Percentiles rank a stretch among this genome's conserved stretches.
phyloP scores from a whole-genome alignment of 2,888 invertebrate species.

The Gerosis bhagava region DNA sequence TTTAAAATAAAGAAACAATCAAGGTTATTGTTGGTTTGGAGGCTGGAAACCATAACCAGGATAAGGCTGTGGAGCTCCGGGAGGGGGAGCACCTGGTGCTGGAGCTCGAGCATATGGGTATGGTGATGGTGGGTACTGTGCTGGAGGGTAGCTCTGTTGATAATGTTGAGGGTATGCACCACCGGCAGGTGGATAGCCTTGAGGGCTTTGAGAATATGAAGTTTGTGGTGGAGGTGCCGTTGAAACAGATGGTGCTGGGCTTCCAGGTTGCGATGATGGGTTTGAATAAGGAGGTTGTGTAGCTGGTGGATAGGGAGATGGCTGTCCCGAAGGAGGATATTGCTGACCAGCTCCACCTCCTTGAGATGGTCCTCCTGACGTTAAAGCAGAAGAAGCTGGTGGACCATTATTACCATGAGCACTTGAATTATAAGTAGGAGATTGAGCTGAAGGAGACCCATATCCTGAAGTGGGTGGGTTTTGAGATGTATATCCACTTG shows the following conservation, averaged over 20 bases:
- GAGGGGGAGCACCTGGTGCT: slow-evolving; percentile 86
- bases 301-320: slow-evolving; percentile 84
- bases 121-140: slow-evolving; percentile 81
- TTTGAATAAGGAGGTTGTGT: slow-evolving; percentile 82
- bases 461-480: slow-evolving; percentile 81
- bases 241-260: slow-evolving; percentile 74
- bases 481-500: slow-evolving; percentile 80
- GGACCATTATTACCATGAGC: slow-evolving; percentile 77
- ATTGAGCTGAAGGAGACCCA: slow-evolving; percentile 85
- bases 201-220: slow-evolving; percentile 79
- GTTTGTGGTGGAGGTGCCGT: slow-evolving; percentile 81
- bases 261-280: slow-evolving; percentile 78
- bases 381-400: slow-evolving; percentile 73
- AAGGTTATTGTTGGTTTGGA: slow-evolving; percentile 85
- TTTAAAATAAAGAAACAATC: too few relatives aligned
- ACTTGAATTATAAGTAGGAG: slow-evolving; percentile 85
- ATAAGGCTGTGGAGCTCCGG: slow-evolving; percentile 88
- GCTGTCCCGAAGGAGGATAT: slow-evolving; percentile 84
- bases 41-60: slow-evolving; percentile 91
- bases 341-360: slow-evolving; percentile 83
- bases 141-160: slow-evolving; percentile 77
- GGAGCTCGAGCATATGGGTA: slow-evolving; percentile 83
- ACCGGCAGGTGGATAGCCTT: slow-evolving; percentile 68
- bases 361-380: slow-evolving; percentile 72
- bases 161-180: slow-evolving; percentile 78